These are phyloP conservation scores for Urocolius indicus DNA, from an alignment of 2,113 vertebrate genomes.

Conservation along the genomic window DNA sequence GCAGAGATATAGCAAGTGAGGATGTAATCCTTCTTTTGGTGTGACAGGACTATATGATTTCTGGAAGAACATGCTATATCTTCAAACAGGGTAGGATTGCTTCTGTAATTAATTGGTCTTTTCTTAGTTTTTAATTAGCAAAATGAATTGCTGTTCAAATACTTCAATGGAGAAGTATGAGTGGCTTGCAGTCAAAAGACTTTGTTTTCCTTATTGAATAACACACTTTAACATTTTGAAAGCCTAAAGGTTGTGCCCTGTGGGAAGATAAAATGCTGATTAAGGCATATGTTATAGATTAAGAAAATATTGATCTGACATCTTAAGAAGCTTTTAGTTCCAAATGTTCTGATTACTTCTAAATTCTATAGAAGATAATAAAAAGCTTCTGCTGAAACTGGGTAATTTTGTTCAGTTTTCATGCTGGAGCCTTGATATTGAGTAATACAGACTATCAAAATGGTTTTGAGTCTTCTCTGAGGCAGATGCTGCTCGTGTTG, in stretches of 20 bases:
- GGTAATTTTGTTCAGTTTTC: background rate
- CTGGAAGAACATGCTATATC: background rate
- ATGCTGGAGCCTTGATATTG: background rate
- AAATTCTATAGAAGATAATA: background rate
- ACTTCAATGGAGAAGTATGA: background rate
- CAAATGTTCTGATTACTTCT: background rate
- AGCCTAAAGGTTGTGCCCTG: background rate
- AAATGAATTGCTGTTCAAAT: background rate
- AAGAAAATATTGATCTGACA: background rate
- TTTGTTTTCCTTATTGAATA: background rate
- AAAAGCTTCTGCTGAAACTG: background rate
- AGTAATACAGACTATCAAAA: background rate
- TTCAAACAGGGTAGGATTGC: background rate
- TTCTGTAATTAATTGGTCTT: background rate
- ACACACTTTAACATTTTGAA: background rate
- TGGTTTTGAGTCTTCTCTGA: background rate
- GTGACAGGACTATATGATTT: background rate
- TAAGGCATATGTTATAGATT: background rate
- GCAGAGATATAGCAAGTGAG: background rate
- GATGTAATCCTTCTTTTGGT: background rate
- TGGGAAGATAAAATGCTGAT: background rate
- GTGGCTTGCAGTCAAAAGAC: background rate
- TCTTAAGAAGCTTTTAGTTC: background rate
- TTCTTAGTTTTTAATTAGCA: background rate
- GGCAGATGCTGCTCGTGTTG: background rate